Conservation (phyloP, 2,797 vertebrate species). For the Pteronotus mesoamericanus region DNA sequence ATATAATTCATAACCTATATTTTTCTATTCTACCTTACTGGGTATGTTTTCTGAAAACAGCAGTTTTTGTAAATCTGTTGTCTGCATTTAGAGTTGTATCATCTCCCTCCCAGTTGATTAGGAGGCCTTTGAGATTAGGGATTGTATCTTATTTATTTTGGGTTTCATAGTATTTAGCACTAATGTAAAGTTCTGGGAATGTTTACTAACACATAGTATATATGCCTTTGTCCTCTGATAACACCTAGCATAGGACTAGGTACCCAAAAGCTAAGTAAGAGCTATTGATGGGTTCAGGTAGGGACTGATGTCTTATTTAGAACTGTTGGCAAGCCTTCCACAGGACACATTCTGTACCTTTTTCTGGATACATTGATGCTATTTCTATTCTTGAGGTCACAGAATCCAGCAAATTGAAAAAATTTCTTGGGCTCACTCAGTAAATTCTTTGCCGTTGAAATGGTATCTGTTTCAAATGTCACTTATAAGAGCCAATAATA, state of each 20-base stretch:
- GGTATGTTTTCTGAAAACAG: not conserved
- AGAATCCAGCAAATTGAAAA: slow-evolving; percentile 51
- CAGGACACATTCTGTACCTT: not conserved
- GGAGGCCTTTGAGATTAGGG: not conserved
- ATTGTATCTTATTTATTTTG: not conserved
- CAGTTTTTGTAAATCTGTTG: not conserved
- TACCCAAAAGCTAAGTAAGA: not conserved
- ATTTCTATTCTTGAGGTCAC: slow-evolving; percentile 24
- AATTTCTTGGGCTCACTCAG: slow-evolving; percentile 35
- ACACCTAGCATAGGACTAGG: not conserved
- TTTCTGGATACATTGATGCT: not conserved
- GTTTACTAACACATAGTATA: not conserved
- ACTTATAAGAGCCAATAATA: slow-evolving; percentile 36
- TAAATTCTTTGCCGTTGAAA: slow-evolving; percentile 48
- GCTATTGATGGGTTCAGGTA: not conserved
- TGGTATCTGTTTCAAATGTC: slow-evolving; percentile 53
- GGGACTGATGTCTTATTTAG: not conserved
- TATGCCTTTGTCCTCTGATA: not conserved
- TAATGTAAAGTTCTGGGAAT: not conserved
- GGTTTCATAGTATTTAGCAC: not conserved
- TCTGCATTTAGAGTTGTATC: not conserved
- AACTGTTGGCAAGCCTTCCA: not conserved
- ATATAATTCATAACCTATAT: not conserved
- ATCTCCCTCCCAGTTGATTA: not conserved
- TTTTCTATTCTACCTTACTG: not conserved